Evolutionary conservation across 2,113 vertebrate species (phyloP).

Genomic region (Cygnus buccinator): DNA sequence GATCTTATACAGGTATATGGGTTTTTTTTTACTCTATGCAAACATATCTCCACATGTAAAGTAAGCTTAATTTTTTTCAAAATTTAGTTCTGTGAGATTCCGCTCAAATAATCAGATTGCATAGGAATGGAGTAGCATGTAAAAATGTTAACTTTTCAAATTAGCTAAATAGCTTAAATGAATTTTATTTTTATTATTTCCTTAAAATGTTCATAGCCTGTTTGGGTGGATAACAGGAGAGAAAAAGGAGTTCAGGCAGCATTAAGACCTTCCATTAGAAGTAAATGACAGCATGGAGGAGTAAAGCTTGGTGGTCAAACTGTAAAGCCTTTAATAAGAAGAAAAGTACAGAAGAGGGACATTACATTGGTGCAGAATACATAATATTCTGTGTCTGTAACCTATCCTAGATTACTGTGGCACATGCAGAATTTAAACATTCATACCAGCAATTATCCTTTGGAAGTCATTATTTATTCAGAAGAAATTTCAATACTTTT

Average conservation of each 20-base stretch:
- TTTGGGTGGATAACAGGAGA: background rate
- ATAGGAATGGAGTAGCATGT: background rate
- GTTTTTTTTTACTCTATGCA: background rate
- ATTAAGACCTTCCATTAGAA: background rate
- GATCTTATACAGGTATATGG: background rate
- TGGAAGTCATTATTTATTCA: background rate
- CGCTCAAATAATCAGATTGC: background rate
- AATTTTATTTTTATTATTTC: slow-evolving; percentile 7
- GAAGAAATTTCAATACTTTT: background rate
- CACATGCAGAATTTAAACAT: background rate
- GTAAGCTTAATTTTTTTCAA: background rate
- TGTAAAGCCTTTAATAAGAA: slow-evolving; percentile 42
- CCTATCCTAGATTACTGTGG: background rate
- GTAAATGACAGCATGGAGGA: slow-evolving; percentile 45
- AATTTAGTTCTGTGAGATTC: background rate
- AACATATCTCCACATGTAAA: background rate
- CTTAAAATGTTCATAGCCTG: background rate
- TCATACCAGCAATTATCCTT: background rate
- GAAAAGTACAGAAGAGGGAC: slow-evolving; percentile 11
- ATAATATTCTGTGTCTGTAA: background rate
- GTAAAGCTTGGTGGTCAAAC: slow-evolving; percentile 22
- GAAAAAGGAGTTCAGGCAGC: background rate
- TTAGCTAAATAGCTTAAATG: background rate
- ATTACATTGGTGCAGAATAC: background rate
- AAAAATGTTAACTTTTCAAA: background rate